Evolutionary conservation across 1,140 invertebrate species (phyloP).

Genomic region (Drosophila mojavensis): DNA sequence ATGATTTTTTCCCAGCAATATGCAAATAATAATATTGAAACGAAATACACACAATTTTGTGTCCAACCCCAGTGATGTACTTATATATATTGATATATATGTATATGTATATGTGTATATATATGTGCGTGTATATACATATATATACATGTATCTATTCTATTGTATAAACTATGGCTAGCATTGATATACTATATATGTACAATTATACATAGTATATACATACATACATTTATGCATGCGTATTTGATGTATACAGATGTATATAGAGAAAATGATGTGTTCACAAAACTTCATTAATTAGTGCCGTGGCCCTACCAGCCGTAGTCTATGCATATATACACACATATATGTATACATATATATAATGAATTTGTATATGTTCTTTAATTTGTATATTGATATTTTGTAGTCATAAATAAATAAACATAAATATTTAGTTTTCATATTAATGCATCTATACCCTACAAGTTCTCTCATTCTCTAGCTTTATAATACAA

Average conservation of each 20-base stretch:
- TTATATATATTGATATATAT: slow-evolving; percentile 19
- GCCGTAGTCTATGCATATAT: slow-evolving; percentile 69
- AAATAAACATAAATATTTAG: slow-evolving; percentile 66
- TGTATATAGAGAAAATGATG: slow-evolving; percentile 31
- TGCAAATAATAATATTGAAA: slow-evolving; percentile 9
- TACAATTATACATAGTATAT: slow-evolving; percentile 51
- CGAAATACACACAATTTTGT: slow-evolving; percentile 40
- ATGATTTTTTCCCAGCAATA: slow-evolving; percentile 56
- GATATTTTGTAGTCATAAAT: slow-evolving; percentile 78
- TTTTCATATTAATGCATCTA: slow-evolving; percentile 34
- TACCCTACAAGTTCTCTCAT: neutral
- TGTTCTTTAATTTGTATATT: slow-evolving; percentile 80
- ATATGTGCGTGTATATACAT: no score
- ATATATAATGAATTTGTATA: slow-evolving; percentile 74
- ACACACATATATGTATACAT: neutral
- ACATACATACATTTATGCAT: slow-evolving; percentile 37
- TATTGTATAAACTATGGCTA: slow-evolving; percentile 55
- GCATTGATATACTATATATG: slow-evolving; percentile 36
- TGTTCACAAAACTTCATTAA: slow-evolving; percentile 62
- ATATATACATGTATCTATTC: no score
- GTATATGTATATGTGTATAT: slow-evolving; percentile 40
- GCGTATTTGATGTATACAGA: slow-evolving; percentile 10
- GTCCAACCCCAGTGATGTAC: slow-evolving; percentile 49
- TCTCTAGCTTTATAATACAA: neutral
- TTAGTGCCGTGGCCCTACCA: slow-evolving; percentile 57